Evolutionary conservation across 2,113 vertebrate genomes (phyloP).

Genomic region (Pungitius pungitius): DNA sequence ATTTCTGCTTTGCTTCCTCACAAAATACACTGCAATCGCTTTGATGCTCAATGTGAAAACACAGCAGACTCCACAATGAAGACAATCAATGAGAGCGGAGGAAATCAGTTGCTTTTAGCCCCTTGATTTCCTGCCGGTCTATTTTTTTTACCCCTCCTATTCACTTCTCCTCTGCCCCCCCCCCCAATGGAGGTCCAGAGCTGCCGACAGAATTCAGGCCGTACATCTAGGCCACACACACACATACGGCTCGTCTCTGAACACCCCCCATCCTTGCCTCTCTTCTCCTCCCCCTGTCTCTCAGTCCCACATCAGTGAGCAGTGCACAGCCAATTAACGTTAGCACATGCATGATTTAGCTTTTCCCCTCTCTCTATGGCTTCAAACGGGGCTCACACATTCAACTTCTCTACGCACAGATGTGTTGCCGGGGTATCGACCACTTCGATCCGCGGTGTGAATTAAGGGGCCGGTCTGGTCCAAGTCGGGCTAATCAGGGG

Average conservation of each 20-base stretch:
- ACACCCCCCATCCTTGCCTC: conserved; percentile 39
- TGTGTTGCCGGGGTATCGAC: conserved; percentile 62
- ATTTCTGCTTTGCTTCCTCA: conserved; percentile 30
- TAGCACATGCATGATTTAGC: conserved; percentile 81
- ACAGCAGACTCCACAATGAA: conserved; percentile 50
- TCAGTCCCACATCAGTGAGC: conserved; percentile 74
- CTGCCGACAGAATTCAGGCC: conserved; percentile 64
- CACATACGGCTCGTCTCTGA: conserved; percentile 1
- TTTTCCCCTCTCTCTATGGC: conserved; percentile 63
- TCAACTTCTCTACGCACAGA: conserved; percentile 51
- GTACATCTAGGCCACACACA: conserved; percentile 57
- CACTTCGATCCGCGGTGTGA: conserved; percentile 68
- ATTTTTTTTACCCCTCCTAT: conserved; percentile 25
- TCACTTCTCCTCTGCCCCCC: conserved; percentile 48
- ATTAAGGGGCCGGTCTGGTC: conserved; percentile 78
- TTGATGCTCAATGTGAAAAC: conserved; percentile 53
- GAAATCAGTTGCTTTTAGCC: conserved; percentile 73
- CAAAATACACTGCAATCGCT: conserved; percentile 56
- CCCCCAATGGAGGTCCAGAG: conserved; percentile 54
- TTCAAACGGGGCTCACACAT: conserved; percentile 62
- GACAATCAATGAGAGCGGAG: conserved; percentile 49
- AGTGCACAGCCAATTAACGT: conserved; percentile 78
- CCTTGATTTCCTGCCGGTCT: conserved; percentile 59
- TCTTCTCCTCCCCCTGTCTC: conserved; percentile 68
- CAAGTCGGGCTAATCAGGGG: conserved; percentile 68